Base-by-base conservation (phyloP, 2,888 invertebrate species). In the Plusia festucae region DNA sequence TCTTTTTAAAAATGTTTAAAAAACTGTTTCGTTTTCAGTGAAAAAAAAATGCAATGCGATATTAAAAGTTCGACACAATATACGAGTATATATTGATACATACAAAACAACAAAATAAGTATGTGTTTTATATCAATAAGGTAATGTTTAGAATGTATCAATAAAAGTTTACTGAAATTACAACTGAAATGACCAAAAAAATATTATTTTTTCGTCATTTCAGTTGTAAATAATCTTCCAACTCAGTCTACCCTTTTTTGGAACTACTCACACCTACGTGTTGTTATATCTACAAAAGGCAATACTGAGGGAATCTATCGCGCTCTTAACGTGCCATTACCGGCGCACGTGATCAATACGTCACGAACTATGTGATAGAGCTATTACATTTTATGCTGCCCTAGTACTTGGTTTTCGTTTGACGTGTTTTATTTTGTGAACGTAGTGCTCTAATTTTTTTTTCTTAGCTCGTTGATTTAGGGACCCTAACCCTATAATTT, bases 271-370 rank as follows among this genome's bases (percentile, higher is more conserved):
- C 44, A 56, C 13, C 11, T 54, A 60, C 53, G 32, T 46, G 44
- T 62, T 66, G 40, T 53, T 40, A 62, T 22, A 65, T 73, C 68
- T 60, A 76, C 51, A 77, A 68, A 60, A 74, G 65, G 59, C 55
- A 59, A 70, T 74, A 77, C 53, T 66, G 56, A 68, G 68, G 68
- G 78, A 81, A 84, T 81, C 85, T 76, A 75, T 82, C 78, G 70
- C 77, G 74, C 67, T 81, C 76, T 86, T 82, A 84, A 81, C 65
- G 76, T 51, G 68, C 79, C 83, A 84, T 87, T 85, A 85, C 76
- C 56, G 22, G 30, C 49, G 76, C 76, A 87, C 87, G 87, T 87
- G 87, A 72, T 63, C 81, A 72, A 85, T 86, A 85, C 78, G 79
- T 82, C 82, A 81, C 60, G 66, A 70, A 72, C 74, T 78, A 66